These are phyloP conservation scores for Phocoena sinus DNA, from an alignment of 2,113 vertebrate genomes.

Conservation along the genomic window DNA sequence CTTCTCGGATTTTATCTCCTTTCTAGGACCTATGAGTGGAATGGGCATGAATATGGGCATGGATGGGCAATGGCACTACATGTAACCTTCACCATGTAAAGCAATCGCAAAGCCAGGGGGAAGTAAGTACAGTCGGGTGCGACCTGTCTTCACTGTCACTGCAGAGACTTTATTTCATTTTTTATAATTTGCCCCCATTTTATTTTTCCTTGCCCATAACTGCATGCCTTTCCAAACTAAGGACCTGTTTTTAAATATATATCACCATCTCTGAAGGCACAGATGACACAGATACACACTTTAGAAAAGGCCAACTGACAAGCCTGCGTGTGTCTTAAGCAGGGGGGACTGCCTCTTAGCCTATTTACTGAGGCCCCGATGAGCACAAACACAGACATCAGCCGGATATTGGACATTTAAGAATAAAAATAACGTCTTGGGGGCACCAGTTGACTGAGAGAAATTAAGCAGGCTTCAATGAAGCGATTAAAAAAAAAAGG, in stretches of 20 bases:
- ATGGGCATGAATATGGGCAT: constrained; percentile 99
- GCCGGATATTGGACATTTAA: constrained; percentile 97
- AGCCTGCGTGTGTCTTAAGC: constrained; percentile 79
- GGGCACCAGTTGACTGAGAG: constrained; percentile 96
- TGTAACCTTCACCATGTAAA: constrained; percentile 98
- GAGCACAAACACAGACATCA: constrained; percentile 87
- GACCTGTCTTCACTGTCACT: constrained; percentile 76
- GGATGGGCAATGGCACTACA: constrained; percentile 99
- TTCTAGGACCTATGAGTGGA: constrained; percentile 99
- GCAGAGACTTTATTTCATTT: constrained; percentile 68
- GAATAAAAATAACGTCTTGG: constrained; percentile 94
- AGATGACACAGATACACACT: constrained; percentile 73
- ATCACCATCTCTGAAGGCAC: constrained; percentile 73
- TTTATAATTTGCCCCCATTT: constrained; percentile 76
- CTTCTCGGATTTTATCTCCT: constrained; percentile 91
- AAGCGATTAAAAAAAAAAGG: constrained; percentile 98
- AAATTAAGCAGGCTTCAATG: constrained; percentile 99
- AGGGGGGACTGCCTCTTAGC: constrained; percentile 81
- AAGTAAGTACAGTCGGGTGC: constrained; percentile 93
- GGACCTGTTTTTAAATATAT: constrained; percentile 77
- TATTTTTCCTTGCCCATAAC: constrained; percentile 85
- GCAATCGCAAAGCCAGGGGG: constrained; percentile 96
- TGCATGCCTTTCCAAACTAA: constrained; percentile 87
- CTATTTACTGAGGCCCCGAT: constrained; percentile 89
- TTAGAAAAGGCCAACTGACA: constrained; percentile 86